phyloP scores from a whole-genome alignment of 2,113 vertebrate genomes.

The Clarias macrocephalus region DNA sequence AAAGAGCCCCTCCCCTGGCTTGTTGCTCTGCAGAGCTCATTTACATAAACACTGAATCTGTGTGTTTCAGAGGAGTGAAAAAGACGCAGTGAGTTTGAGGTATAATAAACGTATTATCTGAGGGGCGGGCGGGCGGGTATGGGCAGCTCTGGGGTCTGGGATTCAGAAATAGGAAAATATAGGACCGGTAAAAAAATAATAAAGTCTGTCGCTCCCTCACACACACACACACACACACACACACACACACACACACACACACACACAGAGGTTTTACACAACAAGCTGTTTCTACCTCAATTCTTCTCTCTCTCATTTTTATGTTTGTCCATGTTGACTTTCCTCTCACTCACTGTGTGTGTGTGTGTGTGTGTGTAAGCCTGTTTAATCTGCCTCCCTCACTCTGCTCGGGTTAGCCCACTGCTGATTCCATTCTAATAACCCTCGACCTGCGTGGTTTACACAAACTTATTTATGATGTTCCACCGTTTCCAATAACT shows the following conservation, averaged over 20 bases:
- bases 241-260: not conserved
- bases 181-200: not conserved
- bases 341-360: too few species aligned
- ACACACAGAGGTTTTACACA: not conserved
- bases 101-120: too few species aligned
- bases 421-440: not conserved
- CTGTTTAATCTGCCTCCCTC: not conserved
- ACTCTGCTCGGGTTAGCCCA: not conserved
- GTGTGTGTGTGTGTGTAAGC: too few species aligned
- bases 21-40: too few species aligned
- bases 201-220: not conserved
- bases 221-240: not conserved
- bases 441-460: not conserved
- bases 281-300: not conserved
- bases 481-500: not conserved
- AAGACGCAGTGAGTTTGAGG: too few species aligned
- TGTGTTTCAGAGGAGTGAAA: too few species aligned
- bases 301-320: not conserved
- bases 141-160: too few species aligned
- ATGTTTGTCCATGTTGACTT: not conserved
- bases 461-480: not conserved
- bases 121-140: too few species aligned
- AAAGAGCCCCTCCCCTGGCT: too few species aligned
- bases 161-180: not conserved
- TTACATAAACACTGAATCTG: too few species aligned